A percentile compares a stretch with the other conserved stretches of the same genome.
Evolutionary conservation across 53 echinoderm and acorn worm genomes (phyloP).

Genomic region (Arbacia lixula): DNA sequence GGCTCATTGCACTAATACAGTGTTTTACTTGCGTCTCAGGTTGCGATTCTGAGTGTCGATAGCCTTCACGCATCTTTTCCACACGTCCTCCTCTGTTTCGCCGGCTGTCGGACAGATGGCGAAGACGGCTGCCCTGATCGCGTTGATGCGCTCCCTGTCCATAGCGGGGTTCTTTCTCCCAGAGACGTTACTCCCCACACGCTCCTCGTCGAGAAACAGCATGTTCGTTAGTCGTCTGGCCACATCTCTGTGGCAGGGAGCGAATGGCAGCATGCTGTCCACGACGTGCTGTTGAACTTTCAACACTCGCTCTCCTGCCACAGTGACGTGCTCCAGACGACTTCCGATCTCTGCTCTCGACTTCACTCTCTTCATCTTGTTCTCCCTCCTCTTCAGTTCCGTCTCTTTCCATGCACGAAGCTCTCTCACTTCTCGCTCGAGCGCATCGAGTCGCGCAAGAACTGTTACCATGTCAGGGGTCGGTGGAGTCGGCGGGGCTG

Average conservation of each 20-base stretch:
- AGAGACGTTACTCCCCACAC: not conserved
- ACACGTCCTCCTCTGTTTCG: conserved; percentile 4
- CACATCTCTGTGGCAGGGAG: conserved; percentile 7
- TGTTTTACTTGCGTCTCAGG: too few relatives aligned
- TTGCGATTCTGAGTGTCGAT: not conserved
- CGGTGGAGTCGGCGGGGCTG: not conserved
- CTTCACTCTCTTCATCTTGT: not conserved
- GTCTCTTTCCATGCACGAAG: not conserved
- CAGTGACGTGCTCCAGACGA: not conserved
- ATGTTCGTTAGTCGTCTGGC: not conserved
- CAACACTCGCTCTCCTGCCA: not conserved
- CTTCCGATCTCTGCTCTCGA: not conserved
- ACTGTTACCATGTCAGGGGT: not conserved
- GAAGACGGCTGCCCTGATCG: not conserved
- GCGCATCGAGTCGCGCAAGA: not conserved
- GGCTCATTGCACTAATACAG: too few relatives aligned
- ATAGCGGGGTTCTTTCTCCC: not conserved
- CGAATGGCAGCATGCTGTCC: conserved; percentile 8
- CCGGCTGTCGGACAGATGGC: conserved; percentile 1
- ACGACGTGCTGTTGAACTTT: conserved; percentile 1
- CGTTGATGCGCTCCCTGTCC: conserved; percentile 1
- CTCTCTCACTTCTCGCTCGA: not conserved
- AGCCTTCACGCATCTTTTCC: conserved; percentile 15
- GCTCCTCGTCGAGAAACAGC: conserved; percentile 7
- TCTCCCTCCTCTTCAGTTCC: too few relatives aligned